Evolutionary conservation across 2,888 invertebrate species (phyloP).

Genomic region (Limenitis camilla): DNA sequence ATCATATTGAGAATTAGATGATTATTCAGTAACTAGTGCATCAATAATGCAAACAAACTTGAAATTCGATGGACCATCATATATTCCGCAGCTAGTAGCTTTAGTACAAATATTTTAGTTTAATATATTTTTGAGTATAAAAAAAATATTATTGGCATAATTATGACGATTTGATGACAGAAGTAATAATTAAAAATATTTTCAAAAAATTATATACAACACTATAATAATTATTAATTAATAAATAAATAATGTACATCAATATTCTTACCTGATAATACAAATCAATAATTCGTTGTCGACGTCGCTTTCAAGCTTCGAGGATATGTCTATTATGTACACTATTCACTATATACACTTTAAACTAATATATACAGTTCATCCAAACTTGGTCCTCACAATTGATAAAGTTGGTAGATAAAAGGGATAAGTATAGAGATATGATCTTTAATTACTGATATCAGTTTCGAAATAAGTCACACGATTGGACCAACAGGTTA

Average conservation of each 20-base stretch:
- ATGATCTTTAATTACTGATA: constrained; percentile 42
- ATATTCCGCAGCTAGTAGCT: neutral
- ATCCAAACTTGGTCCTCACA: constrained; percentile 45
- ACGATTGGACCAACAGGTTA: constrained; percentile 54
- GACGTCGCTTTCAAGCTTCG: constrained; percentile 12
- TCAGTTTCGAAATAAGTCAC: constrained; percentile 51
- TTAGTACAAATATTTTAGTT: neutral
- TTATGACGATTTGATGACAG: too few relatives aligned
- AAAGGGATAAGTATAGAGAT: constrained; percentile 26
- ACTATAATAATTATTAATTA: too few relatives aligned
- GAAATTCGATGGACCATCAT: neutral
- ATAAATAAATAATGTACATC: neutral
- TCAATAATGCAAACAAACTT: neutral
- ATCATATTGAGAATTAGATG: too few relatives aligned
- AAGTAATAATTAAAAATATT: too few relatives aligned
- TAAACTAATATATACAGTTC: constrained; percentile 28
- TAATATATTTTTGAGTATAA: too few relatives aligned
- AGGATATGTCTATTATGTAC: constrained; percentile 34
- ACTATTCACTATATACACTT: constrained; percentile 38
- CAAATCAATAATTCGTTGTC: constrained; percentile 21
- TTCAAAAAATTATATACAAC: too few relatives aligned
- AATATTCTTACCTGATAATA: constrained; percentile 21
- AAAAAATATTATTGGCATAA: too few relatives aligned
- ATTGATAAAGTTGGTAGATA: constrained; percentile 8
- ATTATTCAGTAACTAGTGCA: too few relatives aligned